Evolutionary conservation across 92 coral and sea anemone genomes (phyloP).

Genomic region (Nematostella vectensis): DNA sequence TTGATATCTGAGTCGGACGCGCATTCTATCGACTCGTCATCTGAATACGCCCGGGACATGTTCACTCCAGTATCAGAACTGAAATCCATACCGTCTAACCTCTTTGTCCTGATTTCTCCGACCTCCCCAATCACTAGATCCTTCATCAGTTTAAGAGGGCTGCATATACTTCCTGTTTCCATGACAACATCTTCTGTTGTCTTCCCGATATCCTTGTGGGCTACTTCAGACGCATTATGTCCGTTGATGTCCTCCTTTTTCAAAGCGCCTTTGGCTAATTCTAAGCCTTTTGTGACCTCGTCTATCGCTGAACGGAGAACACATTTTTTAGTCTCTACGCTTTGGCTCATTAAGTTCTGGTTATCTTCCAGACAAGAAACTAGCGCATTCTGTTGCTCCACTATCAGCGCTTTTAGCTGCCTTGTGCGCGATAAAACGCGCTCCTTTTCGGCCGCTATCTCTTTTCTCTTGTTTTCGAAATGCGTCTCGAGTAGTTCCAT

Average conservation of each 20-base stretch:
- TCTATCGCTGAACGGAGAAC: constrained; percentile 15
- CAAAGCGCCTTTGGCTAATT: constrained; percentile 16
- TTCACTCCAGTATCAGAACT: neutral
- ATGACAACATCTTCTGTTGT: neutral
- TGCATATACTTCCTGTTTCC: neutral
- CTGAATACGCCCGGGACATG: neutral
- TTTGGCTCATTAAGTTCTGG: neutral
- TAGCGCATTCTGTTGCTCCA: constrained; percentile 7
- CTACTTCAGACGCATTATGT: neutral
- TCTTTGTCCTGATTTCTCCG: neutral
- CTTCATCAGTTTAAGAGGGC: neutral
- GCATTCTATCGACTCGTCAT: neutral
- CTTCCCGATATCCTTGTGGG: neutral
- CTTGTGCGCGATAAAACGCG: neutral
- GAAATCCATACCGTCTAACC: neutral
- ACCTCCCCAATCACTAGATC: neutral
- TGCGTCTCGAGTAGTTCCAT: neutral
- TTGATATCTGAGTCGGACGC: neutral
- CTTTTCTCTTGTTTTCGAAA: constrained; percentile 6
- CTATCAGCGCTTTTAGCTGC: constrained; percentile 9
- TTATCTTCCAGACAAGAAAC: constrained; percentile 6
- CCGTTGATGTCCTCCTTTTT: neutral
- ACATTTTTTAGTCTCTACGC: constrained; percentile 4
- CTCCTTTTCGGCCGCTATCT: constrained; percentile 12
- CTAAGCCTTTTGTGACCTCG: constrained; percentile 17